Percentiles rank a stretch among this genome's conserved stretches.
phyloP scores from a whole-genome alignment of 2,113 vertebrate species.

The Cichladusa arquata region DNA sequence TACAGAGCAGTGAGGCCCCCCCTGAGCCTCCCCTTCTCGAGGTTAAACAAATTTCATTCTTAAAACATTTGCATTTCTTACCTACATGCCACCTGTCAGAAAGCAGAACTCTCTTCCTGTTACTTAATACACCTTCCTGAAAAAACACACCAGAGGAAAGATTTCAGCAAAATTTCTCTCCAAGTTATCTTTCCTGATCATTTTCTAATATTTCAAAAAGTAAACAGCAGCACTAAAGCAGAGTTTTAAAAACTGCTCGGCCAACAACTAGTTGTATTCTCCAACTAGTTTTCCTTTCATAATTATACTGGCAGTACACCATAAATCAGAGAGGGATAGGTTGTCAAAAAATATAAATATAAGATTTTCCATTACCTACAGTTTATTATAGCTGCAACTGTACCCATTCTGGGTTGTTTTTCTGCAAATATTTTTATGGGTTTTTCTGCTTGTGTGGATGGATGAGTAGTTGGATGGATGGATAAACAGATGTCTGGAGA shows the following conservation, averaged over 20 bases:
- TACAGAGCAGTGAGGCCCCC: neutral
- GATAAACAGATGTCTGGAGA: neutral
- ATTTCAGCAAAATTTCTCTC: neutral
- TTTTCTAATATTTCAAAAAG: neutral
- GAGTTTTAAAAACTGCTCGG: neutral
- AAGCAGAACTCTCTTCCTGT: neutral
- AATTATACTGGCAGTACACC: neutral
- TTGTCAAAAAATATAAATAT: neutral
- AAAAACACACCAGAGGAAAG: neutral
- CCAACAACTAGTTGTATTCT: neutral
- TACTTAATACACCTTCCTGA: neutral
- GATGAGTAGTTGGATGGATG: neutral
- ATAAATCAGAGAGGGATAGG: neutral
- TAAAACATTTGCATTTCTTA: neutral
- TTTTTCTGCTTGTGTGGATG: neutral
- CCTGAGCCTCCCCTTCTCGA: accelerated
- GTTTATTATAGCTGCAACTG: neutral
- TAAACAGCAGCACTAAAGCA: neutral
- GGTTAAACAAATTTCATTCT: neutral
- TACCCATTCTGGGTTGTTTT: neutral
- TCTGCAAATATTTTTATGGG: neutral
- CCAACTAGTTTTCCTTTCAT: neutral
- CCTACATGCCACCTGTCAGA: neutral
- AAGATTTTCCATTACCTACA: neutral
- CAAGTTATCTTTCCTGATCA: neutral